Conservation (phyloP, 2,888 invertebrate genomes). For the Branchellion lobata region DNA sequence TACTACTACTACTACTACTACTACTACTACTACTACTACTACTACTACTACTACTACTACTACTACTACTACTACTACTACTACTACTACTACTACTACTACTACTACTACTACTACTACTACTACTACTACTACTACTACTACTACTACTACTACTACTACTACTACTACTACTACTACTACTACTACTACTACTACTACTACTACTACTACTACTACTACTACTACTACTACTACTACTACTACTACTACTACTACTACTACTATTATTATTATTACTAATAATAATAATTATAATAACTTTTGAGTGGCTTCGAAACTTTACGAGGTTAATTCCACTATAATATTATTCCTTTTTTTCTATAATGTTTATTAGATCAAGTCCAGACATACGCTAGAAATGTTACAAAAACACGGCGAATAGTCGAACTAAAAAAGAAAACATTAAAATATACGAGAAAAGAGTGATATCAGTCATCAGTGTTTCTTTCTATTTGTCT, state of each 20-base stretch:
- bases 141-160: slow-evolving; percentile 17
- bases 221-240: slow-evolving; percentile 12
- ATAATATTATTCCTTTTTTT: no score
- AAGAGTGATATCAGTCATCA: no score
- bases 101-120: slow-evolving; percentile 3
- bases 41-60: slow-evolving; percentile 12
- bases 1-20: slow-evolving; percentile 12
- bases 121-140: slow-evolving; percentile 8
- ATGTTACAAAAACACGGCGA: no score
- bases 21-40: slow-evolving; percentile 17
- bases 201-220: slow-evolving; percentile 17
- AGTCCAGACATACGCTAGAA: no score
- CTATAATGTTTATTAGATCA: no score
- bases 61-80: slow-evolving; percentile 12
- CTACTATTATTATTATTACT: not conserved
- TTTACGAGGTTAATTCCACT: no score
- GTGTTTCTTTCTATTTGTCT: no score
- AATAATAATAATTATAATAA: no score
- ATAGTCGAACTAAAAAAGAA: no score
- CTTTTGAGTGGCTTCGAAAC: no score
- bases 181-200: slow-evolving; percentile 12
- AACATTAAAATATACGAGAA: no score
- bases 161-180: slow-evolving; percentile 12
- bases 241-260: slow-evolving; percentile 12
- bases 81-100: slow-evolving; percentile 17